These are phyloP conservation scores for Globodera rostochiensis DNA, from an alignment of 1,140 invertebrate genomes.

Conservation along the genomic window DNA sequence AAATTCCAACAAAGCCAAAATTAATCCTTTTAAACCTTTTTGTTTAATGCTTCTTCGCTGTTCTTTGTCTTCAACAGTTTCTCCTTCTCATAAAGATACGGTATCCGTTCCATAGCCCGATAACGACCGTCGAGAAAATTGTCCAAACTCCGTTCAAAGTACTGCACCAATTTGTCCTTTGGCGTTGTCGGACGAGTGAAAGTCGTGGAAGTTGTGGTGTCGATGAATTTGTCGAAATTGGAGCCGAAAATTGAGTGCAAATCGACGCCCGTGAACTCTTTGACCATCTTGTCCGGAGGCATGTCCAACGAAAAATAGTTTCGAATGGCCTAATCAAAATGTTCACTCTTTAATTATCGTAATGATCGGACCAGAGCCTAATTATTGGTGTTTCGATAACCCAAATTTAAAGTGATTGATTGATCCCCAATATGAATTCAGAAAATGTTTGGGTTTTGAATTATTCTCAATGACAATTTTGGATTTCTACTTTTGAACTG, in stretches of 20 bases:
- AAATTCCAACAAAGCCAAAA: not conserved
- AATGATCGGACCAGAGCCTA: not conserved
- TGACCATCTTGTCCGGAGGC: constrained; percentile 28
- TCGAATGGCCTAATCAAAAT: constrained; percentile 10
- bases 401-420: too few species aligned
- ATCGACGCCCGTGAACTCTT: constrained; percentile 27
- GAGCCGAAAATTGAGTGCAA: constrained; percentile 21
- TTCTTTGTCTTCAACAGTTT: constrained; percentile 15
- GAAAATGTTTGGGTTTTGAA: too few species aligned
- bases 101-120: constrained; percentile 23
- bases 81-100: constrained; percentile 32
- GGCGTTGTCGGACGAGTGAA: constrained; percentile 33
- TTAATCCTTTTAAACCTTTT: not conserved
- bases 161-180: constrained; percentile 37
- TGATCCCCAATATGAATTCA: too few species aligned
- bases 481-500: too few species aligned
- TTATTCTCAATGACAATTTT: too few species aligned
- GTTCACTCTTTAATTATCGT: not conserved
- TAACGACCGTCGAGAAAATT: constrained; percentile 28
- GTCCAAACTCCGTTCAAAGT: constrained; percentile 31
- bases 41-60: not conserved
- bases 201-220: constrained; percentile 16
- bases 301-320: constrained; percentile 37
- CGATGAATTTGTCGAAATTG: constrained; percentile 9
- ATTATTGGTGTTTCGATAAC: too few species aligned